Conservation (phyloP, 2,797 vertebrate species). For the Pangasius larnaudii region DNA sequence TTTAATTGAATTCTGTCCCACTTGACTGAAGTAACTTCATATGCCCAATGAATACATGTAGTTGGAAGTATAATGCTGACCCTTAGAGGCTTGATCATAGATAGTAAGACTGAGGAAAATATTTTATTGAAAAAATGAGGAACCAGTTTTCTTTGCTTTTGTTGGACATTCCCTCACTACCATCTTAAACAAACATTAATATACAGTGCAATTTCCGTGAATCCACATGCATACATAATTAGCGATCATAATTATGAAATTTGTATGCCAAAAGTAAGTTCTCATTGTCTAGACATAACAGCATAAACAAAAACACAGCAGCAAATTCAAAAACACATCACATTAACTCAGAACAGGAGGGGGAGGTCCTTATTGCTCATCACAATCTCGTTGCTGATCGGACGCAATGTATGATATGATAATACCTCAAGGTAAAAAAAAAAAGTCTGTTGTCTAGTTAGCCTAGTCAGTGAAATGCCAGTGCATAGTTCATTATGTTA, state of each 20-base stretch:
- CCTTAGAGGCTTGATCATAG: not conserved
- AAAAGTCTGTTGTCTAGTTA: not conserved
- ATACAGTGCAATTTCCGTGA: not conserved
- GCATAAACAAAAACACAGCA: not conserved
- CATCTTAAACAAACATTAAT: not conserved
- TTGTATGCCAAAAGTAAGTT: not conserved
- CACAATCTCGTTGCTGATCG: not conserved
- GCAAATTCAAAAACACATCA: not conserved
- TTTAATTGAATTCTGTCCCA: not conserved
- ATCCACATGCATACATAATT: not conserved
- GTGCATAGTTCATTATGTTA: not conserved
- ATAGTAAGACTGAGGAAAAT: not conserved
- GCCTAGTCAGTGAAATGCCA: no score
- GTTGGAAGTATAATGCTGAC: not conserved
- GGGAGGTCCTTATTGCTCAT: not conserved
- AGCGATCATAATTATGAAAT: not conserved
- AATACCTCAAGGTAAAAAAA: not conserved
- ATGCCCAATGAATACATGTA: not conserved
- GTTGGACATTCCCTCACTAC: not conserved
- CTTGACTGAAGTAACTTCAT: not conserved
- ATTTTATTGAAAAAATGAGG: not conserved
- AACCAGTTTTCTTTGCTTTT: not conserved
- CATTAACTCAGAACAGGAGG: not conserved
- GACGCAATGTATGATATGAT: not conserved
- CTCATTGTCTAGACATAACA: not conserved